phyloP scores from a whole-genome alignment of 2,797 vertebrate species.

The Pelochelys cantorii region DNA sequence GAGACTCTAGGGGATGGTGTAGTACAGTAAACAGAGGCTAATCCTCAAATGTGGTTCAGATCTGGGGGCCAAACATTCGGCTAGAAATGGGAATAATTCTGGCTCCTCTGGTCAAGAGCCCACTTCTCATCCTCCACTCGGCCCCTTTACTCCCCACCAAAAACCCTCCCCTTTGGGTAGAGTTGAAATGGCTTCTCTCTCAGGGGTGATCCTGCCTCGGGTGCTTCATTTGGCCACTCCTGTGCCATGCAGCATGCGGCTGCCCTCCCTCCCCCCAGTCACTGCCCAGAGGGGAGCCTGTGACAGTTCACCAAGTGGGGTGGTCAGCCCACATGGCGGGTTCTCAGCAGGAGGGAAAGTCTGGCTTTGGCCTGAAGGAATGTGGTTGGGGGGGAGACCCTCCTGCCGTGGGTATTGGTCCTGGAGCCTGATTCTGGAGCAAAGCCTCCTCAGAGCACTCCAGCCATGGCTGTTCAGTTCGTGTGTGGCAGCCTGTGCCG shows the following conservation, averaged over 20 bases:
- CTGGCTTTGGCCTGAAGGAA: neutral
- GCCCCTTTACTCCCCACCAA: neutral
- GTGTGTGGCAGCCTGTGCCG: neutral
- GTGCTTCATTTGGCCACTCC: neutral
- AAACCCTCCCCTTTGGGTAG: constrained; percentile 4
- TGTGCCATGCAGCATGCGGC: neutral
- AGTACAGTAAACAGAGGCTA: neutral
- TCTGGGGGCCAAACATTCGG: constrained; percentile 1
- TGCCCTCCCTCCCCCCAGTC: neutral
- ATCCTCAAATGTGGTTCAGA: constrained; percentile 3
- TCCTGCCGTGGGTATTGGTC: neutral
- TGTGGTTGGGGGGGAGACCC: fast-evolving
- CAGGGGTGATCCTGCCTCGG: constrained; percentile 5
- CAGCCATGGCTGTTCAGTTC: neutral
- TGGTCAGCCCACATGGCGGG: neutral
- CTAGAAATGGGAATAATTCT: neutral
- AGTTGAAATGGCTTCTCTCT: constrained; percentile 1
- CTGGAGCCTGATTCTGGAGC: neutral
- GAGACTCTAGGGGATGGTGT: neutral
- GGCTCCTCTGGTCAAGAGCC: too few species aligned
- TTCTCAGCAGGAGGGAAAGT: neutral
- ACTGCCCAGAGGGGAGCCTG: neutral
- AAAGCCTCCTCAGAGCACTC: neutral
- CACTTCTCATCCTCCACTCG: neutral
- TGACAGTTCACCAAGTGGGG: neutral